phyloP scores from a whole-genome alignment of 2,888 invertebrate species.

The Bugulina stolonifera region DNA sequence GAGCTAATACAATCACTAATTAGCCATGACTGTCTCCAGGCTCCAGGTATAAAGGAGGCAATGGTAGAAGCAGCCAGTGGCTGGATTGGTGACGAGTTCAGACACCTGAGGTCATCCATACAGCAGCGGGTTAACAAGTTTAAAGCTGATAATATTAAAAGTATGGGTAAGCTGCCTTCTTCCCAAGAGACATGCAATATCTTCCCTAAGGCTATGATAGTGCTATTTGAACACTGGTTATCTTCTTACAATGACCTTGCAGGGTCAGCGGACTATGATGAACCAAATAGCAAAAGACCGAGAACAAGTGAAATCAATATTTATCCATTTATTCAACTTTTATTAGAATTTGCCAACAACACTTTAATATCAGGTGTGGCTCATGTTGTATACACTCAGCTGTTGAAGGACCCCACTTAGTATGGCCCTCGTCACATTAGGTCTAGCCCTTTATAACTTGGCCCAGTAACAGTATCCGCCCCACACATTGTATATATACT shows the following conservation, averaged over 20 bases:
- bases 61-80: slow-evolving; percentile 31
- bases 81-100: slow-evolving; percentile 38
- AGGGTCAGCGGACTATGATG: background rate
- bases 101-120: slow-evolving; percentile 33
- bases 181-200: background rate
- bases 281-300: background rate
- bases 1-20: slow-evolving; percentile 9
- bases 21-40: background rate
- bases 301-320: slow-evolving; percentile 27
- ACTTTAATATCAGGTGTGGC: slow-evolving; percentile 40
- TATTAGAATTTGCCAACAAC: slow-evolving; percentile 42
- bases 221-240: slow-evolving; percentile 4
- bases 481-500: too few relatives aligned
- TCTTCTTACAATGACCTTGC: background rate
- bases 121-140: slow-evolving; percentile 34
- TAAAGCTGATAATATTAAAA: slow-evolving; percentile 36
- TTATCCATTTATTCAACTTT: slow-evolving; percentile 36
- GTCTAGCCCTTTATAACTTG: too few relatives aligned
- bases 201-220: slow-evolving; percentile 12
- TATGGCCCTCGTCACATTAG: too few relatives aligned
- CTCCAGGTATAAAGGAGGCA: background rate
- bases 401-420: slow-evolving; percentile 28
- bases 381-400: slow-evolving; percentile 39
- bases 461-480: too few relatives aligned
- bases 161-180: slow-evolving; percentile 36